Percentiles rank a stretch among this genome's conserved stretches.
Evolutionary conservation across 2,113 vertebrate genomes (phyloP).

Genomic region (Rhodinocichla rosea): DNA sequence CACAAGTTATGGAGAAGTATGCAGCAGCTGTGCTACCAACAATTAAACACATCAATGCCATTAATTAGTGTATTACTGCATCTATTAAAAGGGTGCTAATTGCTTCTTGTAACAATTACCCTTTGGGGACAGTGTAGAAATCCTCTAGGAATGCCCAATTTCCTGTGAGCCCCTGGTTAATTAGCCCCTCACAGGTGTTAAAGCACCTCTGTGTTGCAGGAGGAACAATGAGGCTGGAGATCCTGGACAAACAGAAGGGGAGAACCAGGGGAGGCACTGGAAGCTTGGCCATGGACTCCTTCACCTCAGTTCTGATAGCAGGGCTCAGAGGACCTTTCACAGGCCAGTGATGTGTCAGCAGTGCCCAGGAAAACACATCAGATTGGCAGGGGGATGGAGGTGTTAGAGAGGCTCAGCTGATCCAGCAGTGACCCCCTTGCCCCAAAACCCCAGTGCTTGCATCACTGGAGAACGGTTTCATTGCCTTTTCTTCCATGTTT

Average conservation of each 20-base stretch:
- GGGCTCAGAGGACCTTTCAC: background rate
- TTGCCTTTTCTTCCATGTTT: background rate
- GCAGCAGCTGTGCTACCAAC: background rate
- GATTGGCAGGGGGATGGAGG: background rate
- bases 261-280: background rate
- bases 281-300: background rate
- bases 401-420: background rate
- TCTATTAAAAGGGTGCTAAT: constrained; percentile 37
- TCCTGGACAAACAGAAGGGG: background rate
- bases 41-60: constrained; percentile 10
- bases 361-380: background rate
- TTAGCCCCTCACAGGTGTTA: background rate
- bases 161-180: constrained; percentile 37
- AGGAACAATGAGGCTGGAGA: background rate
- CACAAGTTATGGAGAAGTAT: background rate
- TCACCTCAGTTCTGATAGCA: background rate
- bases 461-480: background rate
- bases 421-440: background rate
- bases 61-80: constrained; percentile 42
- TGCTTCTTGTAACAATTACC: constrained; percentile 2
- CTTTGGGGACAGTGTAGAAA: constrained; percentile 8
- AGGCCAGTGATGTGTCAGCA: background rate
- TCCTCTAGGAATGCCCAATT: constrained; percentile 42
- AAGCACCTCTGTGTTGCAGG: background rate
- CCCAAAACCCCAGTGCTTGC: background rate